A percentile compares a stretch with the other conserved stretches of the same genome.
Conservation (phyloP, 2,113 vertebrate species). For the Psophia crepitans region DNA sequence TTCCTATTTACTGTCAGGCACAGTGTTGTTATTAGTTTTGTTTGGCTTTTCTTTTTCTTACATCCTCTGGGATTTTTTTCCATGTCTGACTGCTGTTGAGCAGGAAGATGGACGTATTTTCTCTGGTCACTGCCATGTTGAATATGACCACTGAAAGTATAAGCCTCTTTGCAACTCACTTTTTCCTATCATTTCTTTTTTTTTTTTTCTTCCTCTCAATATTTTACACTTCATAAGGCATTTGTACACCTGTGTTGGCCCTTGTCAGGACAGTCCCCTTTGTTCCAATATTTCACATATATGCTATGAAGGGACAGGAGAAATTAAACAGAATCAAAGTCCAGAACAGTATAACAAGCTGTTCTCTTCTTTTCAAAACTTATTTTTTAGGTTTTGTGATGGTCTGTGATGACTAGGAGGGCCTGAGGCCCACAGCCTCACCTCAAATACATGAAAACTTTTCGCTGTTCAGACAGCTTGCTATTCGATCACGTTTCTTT, state of each 20-base stretch:
- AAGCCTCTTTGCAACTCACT: neutral
- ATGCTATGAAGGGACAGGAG: neutral
- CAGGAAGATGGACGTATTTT: neutral
- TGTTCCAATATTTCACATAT: neutral
- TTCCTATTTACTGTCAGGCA: neutral
- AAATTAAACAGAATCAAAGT: neutral
- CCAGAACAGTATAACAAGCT: neutral
- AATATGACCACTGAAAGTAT: neutral
- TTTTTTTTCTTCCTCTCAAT: fast-evolving
- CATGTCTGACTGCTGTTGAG: neutral
- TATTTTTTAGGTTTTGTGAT: neutral
- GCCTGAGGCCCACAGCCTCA: neutral
- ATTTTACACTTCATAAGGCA: neutral
- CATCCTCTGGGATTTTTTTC: neutral
- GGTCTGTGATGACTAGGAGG: neutral
- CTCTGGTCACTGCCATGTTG: neutral
- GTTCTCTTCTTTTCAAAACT: neutral
- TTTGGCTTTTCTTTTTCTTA: neutral
- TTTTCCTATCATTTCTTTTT: neutral
- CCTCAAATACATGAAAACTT: neutral
- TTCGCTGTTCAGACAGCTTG: neutral
- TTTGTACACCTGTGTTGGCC: neutral
- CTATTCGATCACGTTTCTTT: fast-evolving
- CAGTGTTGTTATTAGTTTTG: neutral
- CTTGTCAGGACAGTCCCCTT: neutral